phyloP scores from a whole-genome alignment of 2,113 vertebrate genomes.

The Podarcis cretensis region DNA sequence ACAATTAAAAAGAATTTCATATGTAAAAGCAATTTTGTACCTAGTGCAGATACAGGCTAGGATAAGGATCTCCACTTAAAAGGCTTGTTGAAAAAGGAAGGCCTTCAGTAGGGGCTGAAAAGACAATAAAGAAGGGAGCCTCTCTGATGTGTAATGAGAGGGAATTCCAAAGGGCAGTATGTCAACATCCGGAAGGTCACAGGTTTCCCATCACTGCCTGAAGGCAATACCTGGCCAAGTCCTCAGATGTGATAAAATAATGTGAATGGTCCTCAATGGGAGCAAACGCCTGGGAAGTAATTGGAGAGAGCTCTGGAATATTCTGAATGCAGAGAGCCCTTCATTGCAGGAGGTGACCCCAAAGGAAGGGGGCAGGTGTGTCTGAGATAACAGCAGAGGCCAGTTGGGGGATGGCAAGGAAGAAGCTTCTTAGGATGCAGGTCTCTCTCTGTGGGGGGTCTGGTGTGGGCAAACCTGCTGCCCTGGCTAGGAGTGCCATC shows the following conservation, averaged over 20 bases:
- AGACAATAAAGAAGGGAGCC: too few species aligned
- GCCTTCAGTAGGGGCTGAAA: too few species aligned
- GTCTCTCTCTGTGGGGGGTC: background rate
- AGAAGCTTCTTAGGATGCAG: background rate
- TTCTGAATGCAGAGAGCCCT: background rate
- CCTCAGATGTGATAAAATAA: background rate
- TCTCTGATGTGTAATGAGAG: too few species aligned
- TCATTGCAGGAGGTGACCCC: background rate
- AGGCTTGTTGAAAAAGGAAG: too few species aligned
- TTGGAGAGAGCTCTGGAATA: background rate
- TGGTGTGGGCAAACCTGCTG: background rate
- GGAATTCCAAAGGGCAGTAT: background rate
- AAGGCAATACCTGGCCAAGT: background rate
- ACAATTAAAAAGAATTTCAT: too few species aligned
- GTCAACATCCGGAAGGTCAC: too few species aligned
- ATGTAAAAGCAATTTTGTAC: too few species aligned
- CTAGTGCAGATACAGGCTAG: too few species aligned
- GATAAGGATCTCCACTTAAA: too few species aligned
- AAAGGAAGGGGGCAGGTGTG: background rate
- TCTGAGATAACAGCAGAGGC: background rate
- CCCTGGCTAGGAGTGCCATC: background rate
- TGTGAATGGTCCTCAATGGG: background rate
- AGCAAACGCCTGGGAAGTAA: background rate
- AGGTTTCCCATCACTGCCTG: background rate
- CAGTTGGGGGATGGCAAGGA: too few species aligned